Conservation (phyloP, 2,888 invertebrate species). For the Chironomus tentans region DNA sequence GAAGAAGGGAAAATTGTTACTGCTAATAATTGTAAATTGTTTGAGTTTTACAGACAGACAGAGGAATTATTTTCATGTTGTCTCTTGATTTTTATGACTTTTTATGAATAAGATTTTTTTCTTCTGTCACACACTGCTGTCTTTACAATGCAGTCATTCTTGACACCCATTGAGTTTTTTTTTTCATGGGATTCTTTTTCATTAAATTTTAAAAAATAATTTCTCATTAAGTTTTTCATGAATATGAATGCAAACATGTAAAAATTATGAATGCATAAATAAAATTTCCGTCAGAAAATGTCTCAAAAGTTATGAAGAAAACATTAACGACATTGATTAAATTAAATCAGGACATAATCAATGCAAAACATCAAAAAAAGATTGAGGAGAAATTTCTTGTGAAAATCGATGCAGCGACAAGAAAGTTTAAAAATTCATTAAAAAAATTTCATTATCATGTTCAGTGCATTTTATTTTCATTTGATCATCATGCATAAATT, state of each 20-base stretch:
- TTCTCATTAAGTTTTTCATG: no score
- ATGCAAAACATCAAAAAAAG: neutral
- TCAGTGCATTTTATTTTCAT: no score
- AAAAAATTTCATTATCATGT: no score
- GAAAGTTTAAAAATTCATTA: neutral
- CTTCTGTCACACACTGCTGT: neutral
- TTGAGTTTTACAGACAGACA: neutral
- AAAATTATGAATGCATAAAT: no score
- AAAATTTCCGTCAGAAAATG: no score
- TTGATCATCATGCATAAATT: neutral
- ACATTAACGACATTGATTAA: constrained; percentile 24
- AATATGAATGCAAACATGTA: no score
- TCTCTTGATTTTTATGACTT: no score
- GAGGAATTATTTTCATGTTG: neutral
- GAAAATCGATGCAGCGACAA: neutral
- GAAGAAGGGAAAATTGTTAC: constrained; percentile 13
- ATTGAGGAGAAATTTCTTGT: neutral
- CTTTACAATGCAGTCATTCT: neutral
- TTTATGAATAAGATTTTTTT: neutral
- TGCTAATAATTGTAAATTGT: constrained; percentile 12
- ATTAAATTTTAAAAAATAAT: no score
- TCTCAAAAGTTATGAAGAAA: neutral
- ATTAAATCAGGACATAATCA: constrained; percentile 15
- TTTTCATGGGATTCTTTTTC: no score
- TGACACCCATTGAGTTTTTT: neutral